Evolutionary conservation across 2,888 invertebrate genomes (phyloP).

Genomic region (Rhaphigaster nebulosa): DNA sequence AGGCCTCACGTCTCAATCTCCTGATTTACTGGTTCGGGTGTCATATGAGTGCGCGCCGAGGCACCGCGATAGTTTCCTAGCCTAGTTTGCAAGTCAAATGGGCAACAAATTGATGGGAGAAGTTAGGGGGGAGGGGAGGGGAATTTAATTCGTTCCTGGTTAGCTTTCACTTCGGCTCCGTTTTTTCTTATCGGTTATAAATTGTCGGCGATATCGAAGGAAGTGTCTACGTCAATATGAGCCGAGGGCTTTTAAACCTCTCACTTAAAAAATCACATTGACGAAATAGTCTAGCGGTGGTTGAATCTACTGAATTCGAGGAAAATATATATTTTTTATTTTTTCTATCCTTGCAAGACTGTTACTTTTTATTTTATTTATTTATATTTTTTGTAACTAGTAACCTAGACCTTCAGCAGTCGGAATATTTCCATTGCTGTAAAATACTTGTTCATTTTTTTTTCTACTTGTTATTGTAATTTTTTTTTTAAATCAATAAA

Average conservation of each 20-base stretch:
- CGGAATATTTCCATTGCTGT: too few relatives aligned
- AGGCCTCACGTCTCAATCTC: slow-evolving; percentile 54
- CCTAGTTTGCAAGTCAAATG: slow-evolving; percentile 42
- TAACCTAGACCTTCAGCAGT: too few relatives aligned
- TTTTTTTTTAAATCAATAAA: too few relatives aligned
- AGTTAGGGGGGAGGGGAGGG: not conserved
- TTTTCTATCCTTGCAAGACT: too few relatives aligned
- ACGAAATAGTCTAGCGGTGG: too few relatives aligned
- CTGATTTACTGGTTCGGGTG: slow-evolving; percentile 52
- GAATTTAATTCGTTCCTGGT: slow-evolving; percentile 40
- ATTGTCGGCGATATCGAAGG: not conserved
- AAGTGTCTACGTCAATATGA: not conserved
- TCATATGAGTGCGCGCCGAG: not conserved
- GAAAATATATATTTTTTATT: too few relatives aligned
- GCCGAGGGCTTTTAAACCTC: not conserved
- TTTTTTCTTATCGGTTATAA: slow-evolving; percentile 6
- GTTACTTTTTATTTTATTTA: too few relatives aligned
- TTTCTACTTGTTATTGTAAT: too few relatives aligned
- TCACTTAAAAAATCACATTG: not conserved
- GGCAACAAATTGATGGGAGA: slow-evolving; percentile 19
- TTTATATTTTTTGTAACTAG: too few relatives aligned
- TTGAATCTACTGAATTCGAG: too few relatives aligned
- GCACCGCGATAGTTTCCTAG: not conserved
- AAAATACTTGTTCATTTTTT: too few relatives aligned
- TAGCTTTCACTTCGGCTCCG: not conserved